Conservation (phyloP, 2,113 vertebrate species). For the Taxidea taxus region DNA sequence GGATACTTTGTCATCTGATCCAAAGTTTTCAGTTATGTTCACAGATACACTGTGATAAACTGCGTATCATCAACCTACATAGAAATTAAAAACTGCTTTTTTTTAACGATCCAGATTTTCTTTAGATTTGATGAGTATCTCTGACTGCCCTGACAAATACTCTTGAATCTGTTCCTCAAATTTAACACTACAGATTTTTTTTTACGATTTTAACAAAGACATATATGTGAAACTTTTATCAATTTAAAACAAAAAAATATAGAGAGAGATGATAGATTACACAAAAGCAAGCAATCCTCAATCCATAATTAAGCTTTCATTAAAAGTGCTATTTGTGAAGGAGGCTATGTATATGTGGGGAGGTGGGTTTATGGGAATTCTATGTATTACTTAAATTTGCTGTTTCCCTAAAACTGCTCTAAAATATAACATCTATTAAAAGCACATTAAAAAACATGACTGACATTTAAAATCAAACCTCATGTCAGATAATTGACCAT, state of each 20-base stretch:
- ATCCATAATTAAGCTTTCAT: neutral
- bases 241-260: neutral
- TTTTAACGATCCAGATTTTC: neutral
- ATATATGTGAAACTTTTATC: neutral
- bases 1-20: neutral
- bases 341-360: rapidly evolving
- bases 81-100: neutral
- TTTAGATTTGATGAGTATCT: neutral
- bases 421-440: neutral
- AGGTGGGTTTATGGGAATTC: neutral
- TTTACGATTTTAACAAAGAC: neutral
- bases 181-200: neutral
- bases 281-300: neutral
- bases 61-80: neutral
- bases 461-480: neutral
- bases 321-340: neutral
- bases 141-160: neutral
- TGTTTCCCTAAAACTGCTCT: neutral
- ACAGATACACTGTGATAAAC: neutral
- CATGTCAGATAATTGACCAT: neutral
- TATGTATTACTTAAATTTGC: neutral
- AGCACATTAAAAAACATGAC: neutral
- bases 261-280: neutral
- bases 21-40: neutral
- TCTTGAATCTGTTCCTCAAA: neutral